phyloP scores from a whole-genome alignment of 1,140 invertebrate genomes.

The Drosophila nikananu region DNA sequence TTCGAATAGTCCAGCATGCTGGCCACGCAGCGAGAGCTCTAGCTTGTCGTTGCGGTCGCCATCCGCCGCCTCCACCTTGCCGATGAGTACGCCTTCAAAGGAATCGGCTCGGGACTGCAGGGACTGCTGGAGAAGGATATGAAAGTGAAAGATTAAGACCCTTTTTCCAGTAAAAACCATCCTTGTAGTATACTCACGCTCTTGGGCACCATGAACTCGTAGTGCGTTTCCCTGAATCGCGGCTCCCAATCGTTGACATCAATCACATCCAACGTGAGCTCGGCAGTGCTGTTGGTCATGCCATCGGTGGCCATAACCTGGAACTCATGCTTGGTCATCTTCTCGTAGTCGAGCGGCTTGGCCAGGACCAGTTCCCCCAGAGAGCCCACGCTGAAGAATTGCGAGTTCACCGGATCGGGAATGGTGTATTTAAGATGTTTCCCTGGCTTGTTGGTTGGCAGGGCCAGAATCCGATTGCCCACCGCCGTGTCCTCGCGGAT shows the following conservation, averaged over 20 bases:
- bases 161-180: not conserved
- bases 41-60: conserved; percentile 92
- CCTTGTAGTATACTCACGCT: conserved; percentile 62
- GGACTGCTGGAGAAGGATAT: conserved; percentile 53
- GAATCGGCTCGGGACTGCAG: conserved; percentile 70
- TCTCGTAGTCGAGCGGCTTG: conserved; percentile 93
- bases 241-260: conserved; percentile 98
- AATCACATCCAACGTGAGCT: conserved; percentile 92
- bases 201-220: conserved; percentile 90
- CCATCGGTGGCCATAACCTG: conserved; percentile 94
- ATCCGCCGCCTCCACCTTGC: conserved; percentile 91
- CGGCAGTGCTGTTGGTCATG: conserved; percentile 85
- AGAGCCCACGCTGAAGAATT: conserved; percentile 89
- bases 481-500: conserved; percentile 91
- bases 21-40: conserved; percentile 89
- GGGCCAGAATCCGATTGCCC: conserved; percentile 89
- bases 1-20: conserved; percentile 88
- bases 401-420: conserved; percentile 75
- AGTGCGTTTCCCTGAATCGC: conserved; percentile 93
- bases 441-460: conserved; percentile 88
- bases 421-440: conserved; percentile 86
- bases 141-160: not conserved
- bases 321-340: conserved; percentile 90
- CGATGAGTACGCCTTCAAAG: conserved; percentile 86
- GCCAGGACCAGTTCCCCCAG: conserved; percentile 93